A percentile compares a stretch with the other conserved stretches of the same genome.
Conservation (phyloP, 2,113 vertebrate species). For the Maccullochella peelii region DNA sequence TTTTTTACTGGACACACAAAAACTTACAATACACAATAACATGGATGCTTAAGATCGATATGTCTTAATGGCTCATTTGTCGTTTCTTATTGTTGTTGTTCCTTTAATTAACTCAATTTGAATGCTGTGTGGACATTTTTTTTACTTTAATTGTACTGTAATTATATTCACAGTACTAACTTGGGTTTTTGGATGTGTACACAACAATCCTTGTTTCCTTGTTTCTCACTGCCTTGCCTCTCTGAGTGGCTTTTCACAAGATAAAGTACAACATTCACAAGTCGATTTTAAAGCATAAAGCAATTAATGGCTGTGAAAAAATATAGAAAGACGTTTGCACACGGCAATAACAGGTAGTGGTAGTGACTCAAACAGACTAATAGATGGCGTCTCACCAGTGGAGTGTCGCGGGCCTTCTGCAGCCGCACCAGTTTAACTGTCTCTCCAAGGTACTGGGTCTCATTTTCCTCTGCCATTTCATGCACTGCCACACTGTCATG, state of each 20-base stretch:
- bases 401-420: conserved; percentile 93
- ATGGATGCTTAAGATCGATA: not conserved
- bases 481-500: conserved; percentile 94
- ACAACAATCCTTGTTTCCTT: not conserved
- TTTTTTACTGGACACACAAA: not conserved
- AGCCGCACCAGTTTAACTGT: conserved; percentile 95
- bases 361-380: not conserved
- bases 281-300: not conserved
- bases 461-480: conserved; percentile 89
- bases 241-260: not conserved
- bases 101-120: not conserved
- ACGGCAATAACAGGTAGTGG: not conserved
- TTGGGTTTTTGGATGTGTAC: not conserved
- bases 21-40: not conserved
- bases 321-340: not conserved
- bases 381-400: conserved; percentile 87
- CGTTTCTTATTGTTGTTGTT: not conserved
- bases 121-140: not conserved
- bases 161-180: not conserved
- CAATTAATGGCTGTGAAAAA: not conserved
- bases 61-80: not conserved
- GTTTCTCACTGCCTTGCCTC: not conserved
- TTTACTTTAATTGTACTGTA: not conserved
- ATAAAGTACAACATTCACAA: not conserved
- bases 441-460: conserved; percentile 90